These are phyloP conservation scores for Panonychus citri DNA, from an alignment of 1,140 invertebrate genomes.

Conservation along the genomic window DNA sequence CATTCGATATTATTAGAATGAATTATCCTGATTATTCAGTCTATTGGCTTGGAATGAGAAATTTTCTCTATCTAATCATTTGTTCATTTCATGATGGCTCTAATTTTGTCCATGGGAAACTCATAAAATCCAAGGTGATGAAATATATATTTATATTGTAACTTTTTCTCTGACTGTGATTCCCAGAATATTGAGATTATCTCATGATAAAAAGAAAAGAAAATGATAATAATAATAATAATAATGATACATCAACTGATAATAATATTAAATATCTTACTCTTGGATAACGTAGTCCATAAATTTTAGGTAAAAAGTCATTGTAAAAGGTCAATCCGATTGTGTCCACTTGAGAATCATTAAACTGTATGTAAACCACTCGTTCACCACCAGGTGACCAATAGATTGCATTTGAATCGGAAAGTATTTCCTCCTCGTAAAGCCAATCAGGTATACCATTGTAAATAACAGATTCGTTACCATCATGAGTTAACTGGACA, in stretches of 20 bases:
- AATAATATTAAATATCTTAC: no score
- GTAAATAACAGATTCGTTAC: conserved; percentile 17
- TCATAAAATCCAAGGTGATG: background rate
- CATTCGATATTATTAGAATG: no score
- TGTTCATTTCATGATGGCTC: background rate
- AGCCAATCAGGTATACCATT: conserved; percentile 27
- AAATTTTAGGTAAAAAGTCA: conserved; percentile 7
- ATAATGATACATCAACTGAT: no score
- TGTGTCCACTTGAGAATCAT: conserved; percentile 18
- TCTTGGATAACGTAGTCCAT: conserved; percentile 10
- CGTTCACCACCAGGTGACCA: conserved; percentile 19
- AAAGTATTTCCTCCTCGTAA: conserved; percentile 23
- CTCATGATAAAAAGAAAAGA: no score
- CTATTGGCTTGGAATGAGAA: no score
- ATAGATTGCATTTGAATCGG: conserved; percentile 21
- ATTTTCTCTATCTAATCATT: background rate
- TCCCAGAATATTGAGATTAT: no score
- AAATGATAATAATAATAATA: no score
- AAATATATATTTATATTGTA: no score
- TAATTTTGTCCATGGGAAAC: background rate
- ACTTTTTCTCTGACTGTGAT: no score
- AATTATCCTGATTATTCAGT: no score
- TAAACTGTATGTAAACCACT: conserved; percentile 21
- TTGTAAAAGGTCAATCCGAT: conserved; percentile 14
- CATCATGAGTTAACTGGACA: conserved; percentile 9